These are phyloP conservation scores for Phataginus tricuspis DNA, from an alignment of 2,797 vertebrate species.

Conservation along the genomic window DNA sequence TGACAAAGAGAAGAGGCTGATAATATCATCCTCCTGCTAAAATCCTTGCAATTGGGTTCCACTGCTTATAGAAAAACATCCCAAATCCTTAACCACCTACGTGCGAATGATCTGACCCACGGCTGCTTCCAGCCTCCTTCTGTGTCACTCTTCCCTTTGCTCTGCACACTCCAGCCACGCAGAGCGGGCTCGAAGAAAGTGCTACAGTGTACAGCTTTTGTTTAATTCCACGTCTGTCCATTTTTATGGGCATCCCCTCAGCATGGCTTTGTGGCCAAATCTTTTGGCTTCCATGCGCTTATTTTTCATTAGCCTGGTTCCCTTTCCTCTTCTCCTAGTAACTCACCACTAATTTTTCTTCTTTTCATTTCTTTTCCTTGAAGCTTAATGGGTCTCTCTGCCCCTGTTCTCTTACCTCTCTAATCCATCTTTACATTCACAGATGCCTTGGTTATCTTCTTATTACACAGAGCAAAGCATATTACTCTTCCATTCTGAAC, in stretches of 20 bases:
- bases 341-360: neutral
- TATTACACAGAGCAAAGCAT: neutral
- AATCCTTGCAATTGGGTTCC: neutral
- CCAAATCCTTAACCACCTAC: neutral
- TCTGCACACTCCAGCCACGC: neutral
- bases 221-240: neutral
- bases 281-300: neutral
- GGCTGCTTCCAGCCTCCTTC: neutral
- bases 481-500: neutral
- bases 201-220: neutral
- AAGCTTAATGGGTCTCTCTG: neutral
- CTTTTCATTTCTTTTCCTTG: neutral
- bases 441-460: neutral
- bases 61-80: neutral
- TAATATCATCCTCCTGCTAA: neutral
- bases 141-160: neutral
- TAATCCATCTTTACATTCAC: neutral
- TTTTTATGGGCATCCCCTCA: neutral
- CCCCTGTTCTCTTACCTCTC: neutral
- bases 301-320: neutral
- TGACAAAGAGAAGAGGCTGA: neutral
- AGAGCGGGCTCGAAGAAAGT: neutral
- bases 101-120: neutral
- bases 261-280: neutral
- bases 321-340: neutral